A percentile compares a stretch with the other conserved stretches of the same genome.
These are phyloP conservation scores for Astropecten irregularis DNA, from an alignment of 53 echinoderm and acorn worm genomes.

Conservation along the genomic window DNA sequence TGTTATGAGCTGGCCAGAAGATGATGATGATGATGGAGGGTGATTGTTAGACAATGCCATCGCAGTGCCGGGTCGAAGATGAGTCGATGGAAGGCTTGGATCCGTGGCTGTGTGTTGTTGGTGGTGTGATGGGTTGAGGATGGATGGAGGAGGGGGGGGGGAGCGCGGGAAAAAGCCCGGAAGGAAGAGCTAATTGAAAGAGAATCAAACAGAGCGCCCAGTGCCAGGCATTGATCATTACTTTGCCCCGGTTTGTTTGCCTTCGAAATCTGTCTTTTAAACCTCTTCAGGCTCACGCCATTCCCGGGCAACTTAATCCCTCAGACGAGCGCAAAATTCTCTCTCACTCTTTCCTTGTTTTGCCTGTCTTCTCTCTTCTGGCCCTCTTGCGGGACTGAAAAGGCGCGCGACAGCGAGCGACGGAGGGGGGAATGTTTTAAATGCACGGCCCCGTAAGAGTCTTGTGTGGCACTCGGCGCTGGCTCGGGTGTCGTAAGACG, in stretches of 20 bases:
- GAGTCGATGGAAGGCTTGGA: conserved; percentile 25
- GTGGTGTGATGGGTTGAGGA: not conserved
- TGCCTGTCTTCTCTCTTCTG: too few species aligned
- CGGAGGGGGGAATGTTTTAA: too few species aligned
- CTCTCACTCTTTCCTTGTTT: too few species aligned
- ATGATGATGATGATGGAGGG: too few species aligned
- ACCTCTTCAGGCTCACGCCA: conserved; percentile 37
- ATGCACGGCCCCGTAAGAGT: too few species aligned
- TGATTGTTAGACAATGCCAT: conserved; percentile 4
- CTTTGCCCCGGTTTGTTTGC: conserved; percentile 29
- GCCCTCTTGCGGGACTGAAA: too few species aligned
- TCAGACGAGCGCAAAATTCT: not conserved
- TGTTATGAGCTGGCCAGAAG: too few species aligned
- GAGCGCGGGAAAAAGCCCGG: too few species aligned
- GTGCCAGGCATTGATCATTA: conserved; percentile 30
- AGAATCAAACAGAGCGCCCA: conserved; percentile 5
- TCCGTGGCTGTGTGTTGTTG: not conserved
- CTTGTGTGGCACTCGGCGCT: conserved; percentile 1
- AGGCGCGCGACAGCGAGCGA: too few species aligned
- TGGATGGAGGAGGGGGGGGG: too few species aligned
- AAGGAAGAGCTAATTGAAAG: conserved; percentile 63
- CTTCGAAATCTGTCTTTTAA: conserved; percentile 58
- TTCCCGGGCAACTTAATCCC: conserved; percentile 44
- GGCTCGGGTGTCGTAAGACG: conserved; percentile 51
- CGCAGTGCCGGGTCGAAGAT: conserved; percentile 3